phyloP scores from a whole-genome alignment of 1,140 invertebrate species.

The Leptonema lineaticorne region DNA sequence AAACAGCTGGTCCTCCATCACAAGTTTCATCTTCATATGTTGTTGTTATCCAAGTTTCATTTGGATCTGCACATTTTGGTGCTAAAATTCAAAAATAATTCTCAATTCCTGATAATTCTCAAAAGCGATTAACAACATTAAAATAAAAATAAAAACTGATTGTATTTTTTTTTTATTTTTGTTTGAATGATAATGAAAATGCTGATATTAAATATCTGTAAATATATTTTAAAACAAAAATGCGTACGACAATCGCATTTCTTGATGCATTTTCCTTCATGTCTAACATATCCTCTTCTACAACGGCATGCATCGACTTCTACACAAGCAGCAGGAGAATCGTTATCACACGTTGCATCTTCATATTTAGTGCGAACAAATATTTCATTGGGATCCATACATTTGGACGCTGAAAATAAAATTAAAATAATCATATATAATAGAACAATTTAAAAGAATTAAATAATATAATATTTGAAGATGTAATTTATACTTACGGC shows the following conservation, averaged over 20 bases:
- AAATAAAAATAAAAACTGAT: not conserved
- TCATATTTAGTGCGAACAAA: not conserved
- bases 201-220: too few species aligned
- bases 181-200: not conserved
- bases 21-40: constrained; percentile 9
- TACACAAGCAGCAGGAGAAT: not conserved
- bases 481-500: constrained; percentile 14
- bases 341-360: constrained; percentile 3
- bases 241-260: constrained; percentile 14
- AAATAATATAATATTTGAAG: not conserved
- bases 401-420: constrained; percentile 10
- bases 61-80: not conserved
- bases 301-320: constrained; percentile 16
- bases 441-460: not conserved
- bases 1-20: not conserved
- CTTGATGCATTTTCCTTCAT: constrained; percentile 13
- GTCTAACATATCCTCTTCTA: constrained; percentile 15
- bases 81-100: constrained; percentile 2
- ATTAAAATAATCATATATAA: not conserved
- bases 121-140: not conserved
- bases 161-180: too few species aligned
- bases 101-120: not conserved
- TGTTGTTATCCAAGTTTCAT: constrained; percentile 8
- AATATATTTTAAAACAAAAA: not conserved
- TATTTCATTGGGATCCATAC: not conserved